Base-by-base conservation (phyloP, 1,140 invertebrate genomes). In the Nomia melanderi region DNA sequence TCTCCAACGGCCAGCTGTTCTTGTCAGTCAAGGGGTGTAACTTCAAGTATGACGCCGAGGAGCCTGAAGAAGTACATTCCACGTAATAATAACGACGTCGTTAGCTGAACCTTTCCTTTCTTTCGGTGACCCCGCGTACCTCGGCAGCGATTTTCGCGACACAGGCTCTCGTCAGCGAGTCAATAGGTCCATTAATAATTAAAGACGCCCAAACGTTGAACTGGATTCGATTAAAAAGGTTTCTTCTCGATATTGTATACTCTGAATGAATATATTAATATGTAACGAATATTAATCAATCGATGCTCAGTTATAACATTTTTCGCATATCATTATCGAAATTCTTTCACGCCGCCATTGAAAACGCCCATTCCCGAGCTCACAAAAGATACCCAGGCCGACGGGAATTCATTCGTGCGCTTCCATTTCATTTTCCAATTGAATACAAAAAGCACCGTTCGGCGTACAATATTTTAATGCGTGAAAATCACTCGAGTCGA, bases 51-150 rank as follows among this genome's bases (percentile, higher is more conserved):
- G 80, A 47, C 76, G 57, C 47, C 67, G 27, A 56, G 59, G 14
- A 53, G 44, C 9, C 65, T 56, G 59, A 74, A 65, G 79, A 82
- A 79, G 57, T 81, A 77, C 57, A 82, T 78, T 54, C 57, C 41
- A 56, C 81, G 70, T 78, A 44, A 82, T 83, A 82, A 83, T 83
- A 83, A 83, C 79, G 81, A 83, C 70, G 70, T 83, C 81, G 76
- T 83, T 83, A 83, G 79, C 14, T 33, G 80, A 77, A 74, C 44
- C 70, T 57, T 54, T 44, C 69, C 59, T 56, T 59, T 82, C 67
- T 57, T 53, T 29, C 65, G 56, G 77, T 77, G 66, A 71, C 62
- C 41, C 29, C 59, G 23, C 47, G 20, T 41, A 54, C 31, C n/a
- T 14, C 59, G 14, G 53, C 20, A 0, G 57, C 20, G 31, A 60